phyloP scores from a whole-genome alignment of 1,140 invertebrate genomes.

The Drosophila rhopaloa region DNA sequence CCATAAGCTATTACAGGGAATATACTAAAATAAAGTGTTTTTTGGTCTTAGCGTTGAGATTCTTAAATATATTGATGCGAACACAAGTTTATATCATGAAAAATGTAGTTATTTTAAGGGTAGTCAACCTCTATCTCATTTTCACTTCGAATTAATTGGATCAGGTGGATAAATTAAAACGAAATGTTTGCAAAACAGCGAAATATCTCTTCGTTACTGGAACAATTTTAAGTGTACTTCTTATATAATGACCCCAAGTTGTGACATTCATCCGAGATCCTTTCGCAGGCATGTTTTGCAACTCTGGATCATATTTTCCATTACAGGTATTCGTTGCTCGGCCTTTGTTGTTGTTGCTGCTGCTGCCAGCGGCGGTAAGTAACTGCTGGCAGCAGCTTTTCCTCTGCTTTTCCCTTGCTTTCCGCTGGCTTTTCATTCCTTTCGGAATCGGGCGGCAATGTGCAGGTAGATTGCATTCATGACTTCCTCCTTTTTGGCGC shows the following conservation, averaged over 20 bases:
- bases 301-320: slow-evolving; percentile 20
- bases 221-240: neutral
- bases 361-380: slow-evolving; percentile 39
- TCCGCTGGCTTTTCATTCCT: slow-evolving; percentile 19
- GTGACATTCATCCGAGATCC: slow-evolving; percentile 25
- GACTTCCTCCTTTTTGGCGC: slow-evolving; percentile 63
- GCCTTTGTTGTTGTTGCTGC: slow-evolving; percentile 13
- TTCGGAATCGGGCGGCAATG: slow-evolving; percentile 44
- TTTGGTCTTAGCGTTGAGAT: too few relatives aligned
- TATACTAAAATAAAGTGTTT: neutral
- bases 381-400: slow-evolving; percentile 46
- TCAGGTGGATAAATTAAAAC: too few relatives aligned
- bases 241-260: slow-evolving; percentile 11
- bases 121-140: too few relatives aligned
- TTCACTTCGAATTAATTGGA: too few relatives aligned
- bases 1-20: neutral
- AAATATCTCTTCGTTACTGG: neutral
- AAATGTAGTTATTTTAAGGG: too few relatives aligned
- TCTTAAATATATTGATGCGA: too few relatives aligned
- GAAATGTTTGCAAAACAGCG: too few relatives aligned
- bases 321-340: slow-evolving; percentile 28
- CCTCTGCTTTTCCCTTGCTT: slow-evolving; percentile 29
- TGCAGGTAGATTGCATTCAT: slow-evolving; percentile 78
- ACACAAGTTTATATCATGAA: too few relatives aligned
- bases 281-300: slow-evolving; percentile 19